These are phyloP conservation scores for Eptesicus fuscus DNA, from an alignment of 2,113 vertebrate species.

Conservation along the genomic window DNA sequence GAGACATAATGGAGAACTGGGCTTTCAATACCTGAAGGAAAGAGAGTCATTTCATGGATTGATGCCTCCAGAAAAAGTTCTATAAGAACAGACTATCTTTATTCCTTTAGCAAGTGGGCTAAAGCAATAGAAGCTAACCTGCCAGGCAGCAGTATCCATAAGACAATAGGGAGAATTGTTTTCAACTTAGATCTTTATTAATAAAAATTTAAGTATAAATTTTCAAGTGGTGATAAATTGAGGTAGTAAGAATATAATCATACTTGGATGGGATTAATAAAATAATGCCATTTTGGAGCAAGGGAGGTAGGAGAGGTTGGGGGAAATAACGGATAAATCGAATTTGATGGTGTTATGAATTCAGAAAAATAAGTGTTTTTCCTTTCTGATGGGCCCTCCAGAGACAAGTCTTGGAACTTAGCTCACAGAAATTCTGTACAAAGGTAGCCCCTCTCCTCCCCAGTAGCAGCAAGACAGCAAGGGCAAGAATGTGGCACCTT, in stretches of 20 bases:
- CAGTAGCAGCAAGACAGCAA: neutral
- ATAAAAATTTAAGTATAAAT: neutral
- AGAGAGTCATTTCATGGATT: neutral
- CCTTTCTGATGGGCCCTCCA: neutral
- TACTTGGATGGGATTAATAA: neutral
- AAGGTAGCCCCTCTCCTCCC: neutral
- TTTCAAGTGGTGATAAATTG: neutral
- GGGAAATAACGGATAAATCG: neutral
- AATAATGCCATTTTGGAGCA: neutral
- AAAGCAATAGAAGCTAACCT: neutral
- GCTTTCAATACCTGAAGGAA: neutral
- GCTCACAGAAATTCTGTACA: neutral
- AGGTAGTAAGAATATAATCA: neutral
- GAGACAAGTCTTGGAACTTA: neutral
- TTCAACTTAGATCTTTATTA: neutral
- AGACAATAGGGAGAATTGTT: neutral
- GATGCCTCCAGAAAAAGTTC: neutral
- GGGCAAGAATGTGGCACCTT: neutral
- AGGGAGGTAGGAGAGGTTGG: neutral
- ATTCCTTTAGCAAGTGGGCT: neutral
- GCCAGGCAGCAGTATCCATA: neutral
- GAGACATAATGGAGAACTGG: neutral
- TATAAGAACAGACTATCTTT: neutral
- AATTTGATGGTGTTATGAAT: neutral
- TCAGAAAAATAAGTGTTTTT: slow-evolving; percentile 11